Base-by-base conservation (phyloP, 2,888 invertebrate species). In the Nowickia ferox region DNA sequence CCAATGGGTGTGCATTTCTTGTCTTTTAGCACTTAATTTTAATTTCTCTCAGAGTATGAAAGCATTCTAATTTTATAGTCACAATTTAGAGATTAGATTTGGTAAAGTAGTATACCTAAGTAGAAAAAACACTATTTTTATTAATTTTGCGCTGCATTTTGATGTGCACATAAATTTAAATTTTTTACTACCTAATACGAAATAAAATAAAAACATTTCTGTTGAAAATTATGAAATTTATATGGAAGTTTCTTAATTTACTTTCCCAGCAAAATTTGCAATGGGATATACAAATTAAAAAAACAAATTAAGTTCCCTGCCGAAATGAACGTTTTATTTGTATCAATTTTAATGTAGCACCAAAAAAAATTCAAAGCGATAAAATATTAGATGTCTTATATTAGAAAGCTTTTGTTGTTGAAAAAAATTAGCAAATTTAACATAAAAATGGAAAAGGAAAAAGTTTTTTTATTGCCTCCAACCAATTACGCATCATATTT, bases 101-200 rank as follows among this genome's bases (percentile, higher is more conserved):
- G 9, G 13, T 22, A 46, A 15, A 15, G 30, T 22, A 9, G 30
- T 46, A 46, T 30, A 0, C 30, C 2, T 30, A 65, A 46, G 4
- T 9, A 19, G 13, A 46, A 46, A 15, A 22, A 40, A 74, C 9
- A 9, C 53, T 53, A 53, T 48, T 48, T 75, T 22, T 65, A 59
- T 53, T 22, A 42, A 74, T 51, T 74, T 75, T 17, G 63, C 17
- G 51, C 40, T 42, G 19, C 19, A 51, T 63, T 61, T n/a, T 53
- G 11, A 38, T 72, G 2, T 46, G 22, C 30, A n/a, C 13, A 30
- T 59, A 40, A 42, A 40, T 57, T 57, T 66, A 4, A 17, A 19
- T 22, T 44, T 9, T 38, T 17, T 68, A 40, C 8, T 68, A 11
- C 30, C 30, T 30, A 30, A 30, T 30, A 30, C 30, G 30, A 30